Base-by-base conservation (phyloP, 2,888 invertebrate genomes). In the Noctua janthe region DNA sequence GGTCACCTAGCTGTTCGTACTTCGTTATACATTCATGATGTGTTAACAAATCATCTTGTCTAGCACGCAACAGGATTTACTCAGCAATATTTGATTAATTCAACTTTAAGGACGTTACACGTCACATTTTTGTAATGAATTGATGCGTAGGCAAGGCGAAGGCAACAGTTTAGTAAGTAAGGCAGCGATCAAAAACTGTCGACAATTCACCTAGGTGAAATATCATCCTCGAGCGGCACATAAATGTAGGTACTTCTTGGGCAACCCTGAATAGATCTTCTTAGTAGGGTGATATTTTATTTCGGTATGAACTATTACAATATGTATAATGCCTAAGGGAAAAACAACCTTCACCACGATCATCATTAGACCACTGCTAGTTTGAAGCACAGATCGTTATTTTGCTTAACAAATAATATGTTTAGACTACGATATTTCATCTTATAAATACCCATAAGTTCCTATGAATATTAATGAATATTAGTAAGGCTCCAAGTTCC, bases 361-460 rank as follows among this genome's bases (percentile, higher is more conserved):
- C 23, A 20, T 35, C 3, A 35, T 35, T 15, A 20, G 1, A 35
- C 13, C 20, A 47, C 43, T 29, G 15, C 29, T n/a, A 13, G 47
- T 35, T 76, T 20, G 13, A 49, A 49, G 11, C 20, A 35, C 11
- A 15, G 15, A 2, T 47, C 15, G 20, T 29, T 13, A 0, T 74
- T 51, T 43, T 64, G 49, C 6, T 20, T 47, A 66, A 29, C 23
- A 49, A 83, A 29, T 5, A 77, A 56, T 56, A 66, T 4, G 8
- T 8, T 0, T 7, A 10, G 8, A 39, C 51, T 29, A 17, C 7
- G 35, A 29, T 54, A 54, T 72, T 72, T 62, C 3, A 2, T 71
- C 23, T 81, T 85, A 85, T 71, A 80, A 80, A 51, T 80, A 71
- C 29, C 51, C 29, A 51, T 59, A 85, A 80, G 59, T 43, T n/a